Evolutionary conservation across 2,797 vertebrate genomes (phyloP).

Genomic region (Petrocephalus sullivani): DNA sequence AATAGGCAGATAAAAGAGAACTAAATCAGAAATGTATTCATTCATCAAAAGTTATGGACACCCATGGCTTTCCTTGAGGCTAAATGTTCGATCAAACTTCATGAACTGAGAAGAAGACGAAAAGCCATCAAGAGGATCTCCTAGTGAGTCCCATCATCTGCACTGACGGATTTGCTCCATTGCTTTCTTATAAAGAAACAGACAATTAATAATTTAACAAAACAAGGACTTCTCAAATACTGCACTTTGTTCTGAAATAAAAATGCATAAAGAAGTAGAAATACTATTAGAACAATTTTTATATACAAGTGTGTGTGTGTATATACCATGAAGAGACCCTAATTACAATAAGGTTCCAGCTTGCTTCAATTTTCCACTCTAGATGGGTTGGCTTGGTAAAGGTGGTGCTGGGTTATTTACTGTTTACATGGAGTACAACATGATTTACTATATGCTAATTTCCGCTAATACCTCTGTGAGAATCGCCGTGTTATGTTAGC

Average conservation of each 20-base stretch:
- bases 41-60: slow-evolving; percentile 75
- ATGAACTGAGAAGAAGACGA: slow-evolving; percentile 56
- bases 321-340: neutral
- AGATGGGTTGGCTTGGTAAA: neutral
- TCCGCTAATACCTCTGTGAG: neutral
- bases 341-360: neutral
- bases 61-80: slow-evolving; percentile 68
- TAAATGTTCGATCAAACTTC: slow-evolving; percentile 60
- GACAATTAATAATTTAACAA: slow-evolving; percentile 68
- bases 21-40: slow-evolving; percentile 65
- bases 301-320: neutral
- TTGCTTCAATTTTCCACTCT: neutral
- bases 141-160: slow-evolving; percentile 58
- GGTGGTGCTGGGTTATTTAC: neutral
- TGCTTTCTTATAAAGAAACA: slow-evolving; percentile 54
- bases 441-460: neutral
- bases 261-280: slow-evolving; percentile 33
- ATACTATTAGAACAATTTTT: neutral
- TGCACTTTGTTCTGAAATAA: slow-evolving; percentile 34
- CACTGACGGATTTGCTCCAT: slow-evolving; percentile 39
- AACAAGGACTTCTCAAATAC: slow-evolving; percentile 52
- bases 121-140: slow-evolving; percentile 55
- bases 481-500: neutral
- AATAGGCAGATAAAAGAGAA: slow-evolving; percentile 62
- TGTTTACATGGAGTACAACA: neutral